Evolutionary conservation across 92 coral and sea anemone genomes (phyloP).

Genomic region (Parazoanthus swiftii): DNA sequence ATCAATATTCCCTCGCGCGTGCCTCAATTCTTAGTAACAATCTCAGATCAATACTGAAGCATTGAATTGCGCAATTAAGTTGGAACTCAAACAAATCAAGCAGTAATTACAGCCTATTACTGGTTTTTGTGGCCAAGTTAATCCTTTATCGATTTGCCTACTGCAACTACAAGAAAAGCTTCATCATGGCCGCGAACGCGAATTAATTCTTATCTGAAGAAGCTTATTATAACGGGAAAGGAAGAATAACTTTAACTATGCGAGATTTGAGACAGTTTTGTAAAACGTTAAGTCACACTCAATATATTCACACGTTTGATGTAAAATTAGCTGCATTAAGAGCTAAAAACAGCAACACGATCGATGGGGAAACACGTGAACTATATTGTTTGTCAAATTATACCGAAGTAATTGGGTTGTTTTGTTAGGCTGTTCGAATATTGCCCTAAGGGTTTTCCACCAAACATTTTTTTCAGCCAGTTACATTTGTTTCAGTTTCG

Average conservation of each 20-base stretch:
- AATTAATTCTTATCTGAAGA: neutral
- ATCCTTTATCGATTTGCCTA: neutral
- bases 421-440: neutral
- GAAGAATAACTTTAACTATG: neutral
- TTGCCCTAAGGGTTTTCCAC: neutral
- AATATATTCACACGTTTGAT: neutral
- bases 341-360: slow-evolving; percentile 16
- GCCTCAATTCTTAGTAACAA: neutral
- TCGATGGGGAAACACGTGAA: neutral
- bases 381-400: neutral
- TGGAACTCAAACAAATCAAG: neutral
- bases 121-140: neutral
- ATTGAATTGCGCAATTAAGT: slow-evolving; percentile 22
- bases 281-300: neutral
- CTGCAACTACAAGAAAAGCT: neutral
- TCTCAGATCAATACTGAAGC: slow-evolving; percentile 6
- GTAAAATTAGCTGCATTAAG: neutral
- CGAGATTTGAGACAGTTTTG: neutral
- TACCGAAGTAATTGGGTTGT: neutral
- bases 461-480: too few species aligned
- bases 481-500: neutral
- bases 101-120: neutral
- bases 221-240: neutral
- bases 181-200: neutral
- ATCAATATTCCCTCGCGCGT: neutral